A percentile compares a stretch with the other conserved stretches of the same genome.
These are phyloP conservation scores for Catagonus wagneri DNA, from an alignment of 2,113 vertebrate genomes.

Conservation along the genomic window DNA sequence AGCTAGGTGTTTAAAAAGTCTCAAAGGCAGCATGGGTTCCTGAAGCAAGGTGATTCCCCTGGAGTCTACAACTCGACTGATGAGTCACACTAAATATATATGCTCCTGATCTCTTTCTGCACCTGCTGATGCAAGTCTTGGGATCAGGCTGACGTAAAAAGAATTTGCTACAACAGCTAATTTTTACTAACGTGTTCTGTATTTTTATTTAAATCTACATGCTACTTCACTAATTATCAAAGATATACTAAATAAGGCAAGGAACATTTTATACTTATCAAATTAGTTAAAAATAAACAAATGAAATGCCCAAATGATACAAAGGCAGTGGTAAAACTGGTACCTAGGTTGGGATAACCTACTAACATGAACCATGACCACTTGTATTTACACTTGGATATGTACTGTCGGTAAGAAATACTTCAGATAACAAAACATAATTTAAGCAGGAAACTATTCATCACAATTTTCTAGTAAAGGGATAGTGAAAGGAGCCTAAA, in stretches of 20 bases:
- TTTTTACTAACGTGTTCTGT: neutral
- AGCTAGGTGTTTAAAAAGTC: constrained; percentile 56
- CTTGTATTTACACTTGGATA: neutral
- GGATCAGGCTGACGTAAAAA: constrained; percentile 42
- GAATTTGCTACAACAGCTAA: constrained; percentile 53
- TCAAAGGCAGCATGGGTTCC: constrained; percentile 66
- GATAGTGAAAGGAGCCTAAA: constrained; percentile 11
- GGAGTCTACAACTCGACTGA: constrained; percentile 42
- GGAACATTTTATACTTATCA: constrained; percentile 26
- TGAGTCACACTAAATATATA: constrained; percentile 62
- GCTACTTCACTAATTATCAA: constrained; percentile 47
- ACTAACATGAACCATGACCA: constrained; percentile 12
- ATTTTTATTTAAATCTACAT: neutral
- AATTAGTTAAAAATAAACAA: constrained; percentile 52
- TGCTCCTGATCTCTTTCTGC: constrained; percentile 41
- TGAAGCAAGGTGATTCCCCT: constrained; percentile 50
- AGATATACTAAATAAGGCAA: constrained; percentile 47
- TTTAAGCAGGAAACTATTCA: constrained; percentile 47
- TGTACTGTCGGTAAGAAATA: neutral
- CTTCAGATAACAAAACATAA: constrained; percentile 44
- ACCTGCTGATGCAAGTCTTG: constrained; percentile 39
- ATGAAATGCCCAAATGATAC: constrained; percentile 21
- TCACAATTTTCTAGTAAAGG: constrained; percentile 32
- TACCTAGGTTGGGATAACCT: neutral
- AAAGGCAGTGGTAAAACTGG: constrained; percentile 13